A percentile compares a stretch with the other conserved stretches of the same genome.
Evolutionary conservation across 37 sponge, comb jelly and placozoan genomes (phyloP).

Genomic region (Eunapius fragilis): DNA sequence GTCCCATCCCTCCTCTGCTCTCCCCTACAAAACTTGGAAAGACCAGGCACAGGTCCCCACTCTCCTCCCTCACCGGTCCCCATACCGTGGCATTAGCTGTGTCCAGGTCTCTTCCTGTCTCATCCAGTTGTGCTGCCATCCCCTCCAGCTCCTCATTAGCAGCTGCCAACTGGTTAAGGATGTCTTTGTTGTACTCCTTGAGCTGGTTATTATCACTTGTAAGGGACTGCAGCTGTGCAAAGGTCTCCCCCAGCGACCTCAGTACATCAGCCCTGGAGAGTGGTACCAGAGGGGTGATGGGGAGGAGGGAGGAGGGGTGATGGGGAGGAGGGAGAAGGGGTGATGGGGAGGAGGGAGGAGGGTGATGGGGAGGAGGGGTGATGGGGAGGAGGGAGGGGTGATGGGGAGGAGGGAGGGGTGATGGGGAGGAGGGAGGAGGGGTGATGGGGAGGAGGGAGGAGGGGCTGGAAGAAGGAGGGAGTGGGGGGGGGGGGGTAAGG

Average conservation of each 20-base stretch:
- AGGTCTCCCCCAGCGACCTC: not conserved
- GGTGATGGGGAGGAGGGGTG: not conserved
- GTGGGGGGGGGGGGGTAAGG: not conserved
- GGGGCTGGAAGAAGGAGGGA: not conserved
- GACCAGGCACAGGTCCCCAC: conserved; percentile 15
- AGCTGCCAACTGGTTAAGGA: conserved; percentile 64
- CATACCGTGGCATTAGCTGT: conserved; percentile 74
- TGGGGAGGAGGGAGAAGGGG: not conserved
- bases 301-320: not conserved
- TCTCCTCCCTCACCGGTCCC: not conserved
- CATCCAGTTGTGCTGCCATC: conserved; percentile 68
- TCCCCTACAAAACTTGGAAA: too few relatives aligned
- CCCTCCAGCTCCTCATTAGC: conserved; percentile 79
- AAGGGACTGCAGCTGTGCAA: conserved; percentile 43
- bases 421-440: not conserved
- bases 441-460: not conserved
- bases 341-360: not conserved
- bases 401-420: not conserved
- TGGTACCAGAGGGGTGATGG: not conserved
- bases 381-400: not conserved
- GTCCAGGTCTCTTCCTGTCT: conserved; percentile 80
- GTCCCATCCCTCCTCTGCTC: not conserved
- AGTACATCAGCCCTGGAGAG: not conserved
- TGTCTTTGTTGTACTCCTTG: conserved; percentile 47
- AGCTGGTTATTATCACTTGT: conserved; percentile 67